Percentiles rank a stretch among this genome's conserved stretches.
Evolutionary conservation across 2,888 invertebrate genomes (phyloP).

Genomic region (Tenthredo mesomela): DNA sequence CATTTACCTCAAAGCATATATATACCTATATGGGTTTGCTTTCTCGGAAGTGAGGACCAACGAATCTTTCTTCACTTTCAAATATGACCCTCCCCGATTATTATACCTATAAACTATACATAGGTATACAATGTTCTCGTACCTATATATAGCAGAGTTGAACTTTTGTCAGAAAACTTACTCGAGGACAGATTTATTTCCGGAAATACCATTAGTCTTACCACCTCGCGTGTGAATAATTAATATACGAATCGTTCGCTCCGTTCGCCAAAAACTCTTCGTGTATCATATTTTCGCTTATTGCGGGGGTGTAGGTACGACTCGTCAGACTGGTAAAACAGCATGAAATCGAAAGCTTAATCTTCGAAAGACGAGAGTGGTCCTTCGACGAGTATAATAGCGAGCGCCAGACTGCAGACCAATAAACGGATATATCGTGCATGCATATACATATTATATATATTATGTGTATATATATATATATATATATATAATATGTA

Average conservation of each 20-base stretch:
- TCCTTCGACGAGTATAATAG: background rate
- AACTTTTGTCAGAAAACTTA: background rate
- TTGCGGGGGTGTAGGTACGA: background rate
- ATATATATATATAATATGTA: background rate
- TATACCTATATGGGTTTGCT: background rate
- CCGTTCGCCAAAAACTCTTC: background rate
- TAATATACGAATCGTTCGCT: background rate
- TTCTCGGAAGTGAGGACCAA: background rate
- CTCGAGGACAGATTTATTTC: background rate
- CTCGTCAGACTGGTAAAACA: background rate
- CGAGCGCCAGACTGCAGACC: background rate
- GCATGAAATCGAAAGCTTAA: constrained; percentile 7
- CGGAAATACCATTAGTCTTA: background rate
- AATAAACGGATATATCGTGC: background rate
- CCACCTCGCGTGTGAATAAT: background rate
- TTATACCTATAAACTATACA: background rate
- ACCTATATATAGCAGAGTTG: background rate
- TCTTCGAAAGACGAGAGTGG: background rate
- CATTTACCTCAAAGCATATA: background rate
- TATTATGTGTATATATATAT: too few species aligned
- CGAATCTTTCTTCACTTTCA: constrained; percentile 9
- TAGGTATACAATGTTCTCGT: too few species aligned
- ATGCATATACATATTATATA: background rate
- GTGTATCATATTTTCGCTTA: background rate
- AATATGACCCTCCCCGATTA: background rate